A percentile compares a stretch with the other conserved stretches of the same genome.
These are phyloP conservation scores for Dolichoris vasculosae DNA, from an alignment of 1,140 invertebrate species.

Conservation along the genomic window DNA sequence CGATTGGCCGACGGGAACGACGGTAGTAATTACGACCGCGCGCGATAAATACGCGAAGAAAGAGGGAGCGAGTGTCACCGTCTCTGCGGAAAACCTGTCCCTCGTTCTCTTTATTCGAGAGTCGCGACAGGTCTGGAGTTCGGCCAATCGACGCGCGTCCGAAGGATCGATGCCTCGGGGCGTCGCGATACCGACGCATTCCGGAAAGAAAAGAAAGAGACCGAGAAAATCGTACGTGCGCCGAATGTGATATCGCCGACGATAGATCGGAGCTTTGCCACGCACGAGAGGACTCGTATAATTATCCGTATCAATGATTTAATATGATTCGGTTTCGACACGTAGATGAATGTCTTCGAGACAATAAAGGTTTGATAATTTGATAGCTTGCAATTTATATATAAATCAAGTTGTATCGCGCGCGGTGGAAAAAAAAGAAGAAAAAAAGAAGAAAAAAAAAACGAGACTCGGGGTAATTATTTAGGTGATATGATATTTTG, in stretches of 20 bases:
- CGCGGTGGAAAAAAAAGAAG: too few species aligned
- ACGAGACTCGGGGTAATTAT: conserved; percentile 9
- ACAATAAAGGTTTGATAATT: conserved; percentile 34
- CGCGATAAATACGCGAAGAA: conserved; percentile 58
- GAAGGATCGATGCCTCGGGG: conserved; percentile 46
- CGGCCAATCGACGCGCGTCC: conserved; percentile 62
- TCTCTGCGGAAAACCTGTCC: conserved; percentile 66
- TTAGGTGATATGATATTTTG: conserved; percentile 15
- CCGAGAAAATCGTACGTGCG: too few species aligned
- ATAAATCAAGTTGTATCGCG: conserved; percentile 32
- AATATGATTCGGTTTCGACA: conserved; percentile 47
- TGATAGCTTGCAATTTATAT: conserved; percentile 9
- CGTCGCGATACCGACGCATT: neutral
- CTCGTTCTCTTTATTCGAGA: conserved; percentile 51
- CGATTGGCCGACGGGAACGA: conserved; percentile 62
- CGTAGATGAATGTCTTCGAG: conserved; percentile 32
- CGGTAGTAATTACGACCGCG: conserved; percentile 45
- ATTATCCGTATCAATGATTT: conserved; percentile 49
- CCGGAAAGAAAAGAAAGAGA: neutral
- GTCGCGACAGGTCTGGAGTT: conserved; percentile 35
- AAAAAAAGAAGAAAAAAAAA: too few species aligned
- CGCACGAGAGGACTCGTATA: neutral
- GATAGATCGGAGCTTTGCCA: neutral
- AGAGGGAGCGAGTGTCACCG: conserved; percentile 62
- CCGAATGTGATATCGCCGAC: neutral